Conservation (phyloP, 2,888 invertebrate genomes). For the Resseliella maxima region DNA sequence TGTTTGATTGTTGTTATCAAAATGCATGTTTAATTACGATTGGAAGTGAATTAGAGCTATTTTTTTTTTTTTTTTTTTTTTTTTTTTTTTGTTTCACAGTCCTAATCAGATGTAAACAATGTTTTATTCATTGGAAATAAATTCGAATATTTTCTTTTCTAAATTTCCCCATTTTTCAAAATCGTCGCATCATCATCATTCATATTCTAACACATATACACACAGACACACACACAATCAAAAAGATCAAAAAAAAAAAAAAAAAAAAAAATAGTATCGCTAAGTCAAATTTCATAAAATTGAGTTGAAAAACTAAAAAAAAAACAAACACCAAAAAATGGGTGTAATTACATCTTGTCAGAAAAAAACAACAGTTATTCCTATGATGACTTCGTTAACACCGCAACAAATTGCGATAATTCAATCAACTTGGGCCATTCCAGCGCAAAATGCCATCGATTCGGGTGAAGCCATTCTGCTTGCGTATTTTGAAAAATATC, state of each 20-base stretch:
- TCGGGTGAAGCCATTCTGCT: conserved; percentile 65
- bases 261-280: neutral
- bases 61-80: neutral
- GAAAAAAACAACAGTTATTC: conserved; percentile 36
- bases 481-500: conserved; percentile 65
- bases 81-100: neutral
- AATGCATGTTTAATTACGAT: neutral
- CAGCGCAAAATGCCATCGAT: conserved; percentile 64
- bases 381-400: conserved; percentile 61
- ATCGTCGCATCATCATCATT: neutral
- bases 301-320: neutral
- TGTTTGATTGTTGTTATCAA: too few species aligned
- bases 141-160: neutral
- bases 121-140: conserved; percentile 13
- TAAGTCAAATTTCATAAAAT: neutral
- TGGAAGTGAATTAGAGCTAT: neutral
- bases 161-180: neutral
- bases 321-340: conserved; percentile 1
- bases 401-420: conserved; percentile 65
- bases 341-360: conserved; percentile 51
- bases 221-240: neutral
- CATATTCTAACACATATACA: neutral
- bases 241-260: neutral
- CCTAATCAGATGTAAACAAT: neutral
- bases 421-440: conserved; percentile 66